Evolutionary conservation across 2,888 invertebrate genomes (phyloP).

Genomic region (Rotaria magnacalcarata): DNA sequence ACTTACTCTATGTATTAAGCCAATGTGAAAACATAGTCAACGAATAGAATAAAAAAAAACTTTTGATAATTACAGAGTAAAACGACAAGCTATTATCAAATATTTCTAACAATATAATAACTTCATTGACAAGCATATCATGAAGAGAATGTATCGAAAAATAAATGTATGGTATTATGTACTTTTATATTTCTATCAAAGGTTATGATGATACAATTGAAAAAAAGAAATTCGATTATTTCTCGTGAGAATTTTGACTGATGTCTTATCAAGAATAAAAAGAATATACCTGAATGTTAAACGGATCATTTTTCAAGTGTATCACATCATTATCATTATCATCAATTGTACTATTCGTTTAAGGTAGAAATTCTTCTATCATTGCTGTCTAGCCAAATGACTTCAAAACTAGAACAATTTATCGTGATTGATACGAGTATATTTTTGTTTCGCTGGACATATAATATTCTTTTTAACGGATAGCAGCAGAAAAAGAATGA

Average conservation of each 20-base stretch:
- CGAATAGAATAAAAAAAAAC: neutral
- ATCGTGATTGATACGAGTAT: slow-evolving; percentile 9
- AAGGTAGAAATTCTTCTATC: neutral
- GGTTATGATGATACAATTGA: neutral
- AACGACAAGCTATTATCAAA: neutral
- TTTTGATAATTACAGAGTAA: neutral
- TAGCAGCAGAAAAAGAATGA: neutral
- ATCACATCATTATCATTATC: slow-evolving; percentile 26
- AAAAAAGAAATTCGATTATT: neutral
- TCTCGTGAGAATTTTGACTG: neutral
- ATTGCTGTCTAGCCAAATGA: neutral
- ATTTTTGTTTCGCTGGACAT: neutral
- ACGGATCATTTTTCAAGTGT: slow-evolving; percentile 8
- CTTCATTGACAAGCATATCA: slow-evolving; percentile 1
- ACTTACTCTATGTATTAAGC: neutral
- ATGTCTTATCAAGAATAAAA: neutral
- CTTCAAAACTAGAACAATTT: neutral
- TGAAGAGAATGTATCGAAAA: neutral
- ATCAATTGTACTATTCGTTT: neutral
- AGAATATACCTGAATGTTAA: neutral
- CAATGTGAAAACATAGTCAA: neutral
- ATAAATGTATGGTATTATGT: neutral
- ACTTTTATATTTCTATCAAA: neutral
- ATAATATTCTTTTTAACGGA: neutral
- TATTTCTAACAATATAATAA: neutral